These are phyloP conservation scores for Hyposoter didymator DNA, from an alignment of 2,888 invertebrate species.

Conservation along the genomic window DNA sequence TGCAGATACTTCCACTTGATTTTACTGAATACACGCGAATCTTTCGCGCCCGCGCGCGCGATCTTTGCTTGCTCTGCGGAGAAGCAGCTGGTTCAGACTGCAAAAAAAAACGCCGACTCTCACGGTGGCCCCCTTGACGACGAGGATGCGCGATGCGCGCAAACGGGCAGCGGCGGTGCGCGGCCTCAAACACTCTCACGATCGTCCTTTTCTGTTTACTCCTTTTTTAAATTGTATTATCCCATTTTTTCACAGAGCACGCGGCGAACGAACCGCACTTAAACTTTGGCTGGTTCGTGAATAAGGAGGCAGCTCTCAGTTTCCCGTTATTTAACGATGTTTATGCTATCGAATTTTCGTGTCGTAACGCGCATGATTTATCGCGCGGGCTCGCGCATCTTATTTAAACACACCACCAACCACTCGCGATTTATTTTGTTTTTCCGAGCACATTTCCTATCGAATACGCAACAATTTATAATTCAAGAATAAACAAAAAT, in stretches of 20 bases:
- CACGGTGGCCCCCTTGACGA: conserved; percentile 64
- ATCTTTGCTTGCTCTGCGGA: conserved; percentile 40
- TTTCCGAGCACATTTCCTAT: background rate
- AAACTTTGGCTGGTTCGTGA: background rate
- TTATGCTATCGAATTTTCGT: conserved; percentile 7
- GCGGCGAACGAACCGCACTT: background rate
- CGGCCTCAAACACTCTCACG: conserved; percentile 44
- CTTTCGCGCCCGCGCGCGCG: conserved; percentile 38
- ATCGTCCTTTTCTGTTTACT: conserved; percentile 14
- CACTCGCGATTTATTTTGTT: conserved; percentile 25
- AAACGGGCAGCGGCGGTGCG: conserved; percentile 44
- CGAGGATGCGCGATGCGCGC: conserved; percentile 54
- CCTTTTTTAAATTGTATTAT: conserved; percentile 3
- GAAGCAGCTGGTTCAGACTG: conserved; percentile 57
- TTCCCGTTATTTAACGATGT: background rate
- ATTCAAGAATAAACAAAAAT: background rate
- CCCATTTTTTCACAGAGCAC: conserved; percentile 3
- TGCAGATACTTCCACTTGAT: background rate
- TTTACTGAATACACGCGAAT: conserved; percentile 26
- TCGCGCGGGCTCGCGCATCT: conserved; percentile 9
- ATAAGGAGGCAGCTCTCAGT: background rate
- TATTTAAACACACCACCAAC: conserved; percentile 5
- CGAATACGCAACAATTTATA: background rate
- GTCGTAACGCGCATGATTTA: conserved; percentile 17
- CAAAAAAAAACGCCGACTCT: conserved; percentile 52